Base-by-base conservation (phyloP, 2,113 vertebrate genomes). In the Cyanoramphus novaezelandiae region DNA sequence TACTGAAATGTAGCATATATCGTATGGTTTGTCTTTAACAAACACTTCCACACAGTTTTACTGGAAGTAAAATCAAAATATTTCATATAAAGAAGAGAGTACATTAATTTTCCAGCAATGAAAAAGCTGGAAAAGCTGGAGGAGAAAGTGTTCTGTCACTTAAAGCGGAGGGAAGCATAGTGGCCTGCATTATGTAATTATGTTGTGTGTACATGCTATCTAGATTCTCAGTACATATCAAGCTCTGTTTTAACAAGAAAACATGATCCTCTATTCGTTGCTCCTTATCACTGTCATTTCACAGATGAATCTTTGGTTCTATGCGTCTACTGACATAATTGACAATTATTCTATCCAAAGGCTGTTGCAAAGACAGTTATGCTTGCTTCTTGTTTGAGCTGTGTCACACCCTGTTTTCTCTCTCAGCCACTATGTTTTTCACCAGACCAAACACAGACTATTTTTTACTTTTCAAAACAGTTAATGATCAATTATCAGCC, bases 151-250 rank as follows among this genome's bases (percentile, higher is more conserved):
- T 69, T 72, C 25, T 55, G 23, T 43, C 41, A 35, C 9, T 69
- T 43, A 89, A 88, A 89, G 11, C 15, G 7, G 7, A 70, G 12
- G 28, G 63, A 70, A 60, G 6, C 41, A 6, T 23, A 47, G 65
- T 81, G 33, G 33, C 10, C 17, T 55, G 47, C 7, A 14, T 81
- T 70, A 12, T 46, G 62, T 69, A 67, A 62, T 86, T 37, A 37
- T 29, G 9, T 31, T 60, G 4, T 3, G 2, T 1, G 1, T 50
- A 23, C 25, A 3, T 33, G 17, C 2, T 49, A 29, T 23, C 46
- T 68, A 31, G 25, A 12, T 39, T 39, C 29, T 23, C 35, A 72
- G 21, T n/a, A 39, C 5, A 16, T 13, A 31, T 23, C 14, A 23
- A 75, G 41, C 31, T 88, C 13, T 20, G 37, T 72, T 53, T 69